Evolutionary conservation across 2,113 vertebrate species (phyloP), one percentile per base, ranked within the genome.

Genomic region (Pollachius pollachius): DNA sequence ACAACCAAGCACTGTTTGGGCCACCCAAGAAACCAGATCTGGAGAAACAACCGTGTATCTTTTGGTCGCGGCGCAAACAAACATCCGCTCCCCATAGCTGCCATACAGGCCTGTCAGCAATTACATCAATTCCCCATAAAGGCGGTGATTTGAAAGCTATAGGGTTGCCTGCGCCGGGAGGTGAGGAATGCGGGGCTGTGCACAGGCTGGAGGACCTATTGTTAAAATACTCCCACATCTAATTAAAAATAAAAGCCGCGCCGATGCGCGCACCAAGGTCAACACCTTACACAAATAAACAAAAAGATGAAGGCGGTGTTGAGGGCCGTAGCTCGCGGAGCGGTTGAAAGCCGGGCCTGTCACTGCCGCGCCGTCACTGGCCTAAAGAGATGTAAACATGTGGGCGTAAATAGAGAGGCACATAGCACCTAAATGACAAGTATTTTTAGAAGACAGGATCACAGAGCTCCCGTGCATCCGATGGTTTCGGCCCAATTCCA

Each of bases 391-490:
- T 27, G 19, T 23, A 62, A 62, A 62, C 21, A 62, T 15, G 21
- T 62, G 60, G 41, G 59, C 68, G 71, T 69, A 69, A 74, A 77
- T 34, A 83, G 75, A 68, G 76, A 77, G 75, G 74, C 75, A 74
- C 76, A 57, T 65, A 71, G 61, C 68, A 72, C 60, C 67, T 52
- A 62, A 77, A 85, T 74, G 52, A 58, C 70, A 74, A 64, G 73
- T 90, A 89, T 90, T 91, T 88, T 88, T 89, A 89, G 87, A 84
- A 73, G 73, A 80, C 73, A 80, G 78, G 80, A 84, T 89, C 75
- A 82, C 67, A 82, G 62, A 75, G 81, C 78, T 65, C 68, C 76
- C 77, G 65, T 72, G 84, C 87, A 88, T 83, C 77, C 83, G 87
- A 61, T 80, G 64, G 71, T 86, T 89, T 85, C 75, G 65, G 72